Evolutionary conservation across 2,888 invertebrate genomes (phyloP), one percentile per base, ranked within the genome.

Genomic region (Eilema griseolum): DNA sequence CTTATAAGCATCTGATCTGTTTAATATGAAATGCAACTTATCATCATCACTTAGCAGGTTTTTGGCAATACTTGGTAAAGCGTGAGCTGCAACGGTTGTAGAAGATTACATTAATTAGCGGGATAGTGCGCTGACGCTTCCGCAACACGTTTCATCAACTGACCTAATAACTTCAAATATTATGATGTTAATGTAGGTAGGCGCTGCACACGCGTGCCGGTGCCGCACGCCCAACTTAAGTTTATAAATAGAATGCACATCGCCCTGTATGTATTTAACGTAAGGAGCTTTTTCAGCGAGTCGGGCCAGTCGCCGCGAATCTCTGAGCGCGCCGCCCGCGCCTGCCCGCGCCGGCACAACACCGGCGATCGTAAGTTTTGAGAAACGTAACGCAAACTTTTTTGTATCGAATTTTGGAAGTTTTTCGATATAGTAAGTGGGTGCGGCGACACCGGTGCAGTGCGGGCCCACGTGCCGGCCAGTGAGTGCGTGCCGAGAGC

Each of bases 181-280:
- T 92, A 91, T 92, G 92, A 90, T 91, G 92, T 90, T 88, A 88
- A 86, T 86, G 88, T 88, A 87, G 89, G 88, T 87, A 88, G 86
- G 84, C 66, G 86, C 79, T 92, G 92, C 92, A 92, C 90, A 91
- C 92, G 88, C 88, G 90, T 87, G 90, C 88, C 88, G 87, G 89
- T 87, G 90, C 88, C 88, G 87, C 85, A 84, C 88, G 88, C 85
- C 88, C 92, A 93, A 94, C 92, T 94, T 93, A 93, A 90, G 83
- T 88, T 92, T 94, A 94, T 92, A 93, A 95, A 95, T 95, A 95
- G 94, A 91, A 87, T 93, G 93, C 93, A 94, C 93, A 92, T 91
- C 90, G 88, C 86, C 86, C 87, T 88, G 89, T 91, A 90, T 92
- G 92, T 90, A 88, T 92, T 91, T 88, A 89, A 88, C 90, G 92